Evolutionary conservation across 2,888 invertebrate genomes (phyloP).

Genomic region (Parnassius apollo): DNA sequence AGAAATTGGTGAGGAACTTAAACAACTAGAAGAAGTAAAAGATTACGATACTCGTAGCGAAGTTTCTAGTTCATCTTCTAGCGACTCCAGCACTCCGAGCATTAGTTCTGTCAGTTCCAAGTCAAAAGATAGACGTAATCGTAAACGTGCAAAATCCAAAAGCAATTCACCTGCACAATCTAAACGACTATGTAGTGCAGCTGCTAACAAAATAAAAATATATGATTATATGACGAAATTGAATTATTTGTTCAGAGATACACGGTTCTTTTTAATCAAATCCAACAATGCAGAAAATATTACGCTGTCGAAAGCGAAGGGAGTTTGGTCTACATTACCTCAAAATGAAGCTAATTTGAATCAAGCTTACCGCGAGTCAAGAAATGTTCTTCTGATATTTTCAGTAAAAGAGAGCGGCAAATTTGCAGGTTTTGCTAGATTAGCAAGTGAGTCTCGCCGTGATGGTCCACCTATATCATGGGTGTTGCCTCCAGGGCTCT

Average conservation of each 20-base stretch:
- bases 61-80: constrained; percentile 90
- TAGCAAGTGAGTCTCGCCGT: constrained; percentile 93
- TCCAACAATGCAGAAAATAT: constrained; percentile 99
- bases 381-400: constrained; percentile 97
- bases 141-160: constrained; percentile 77
- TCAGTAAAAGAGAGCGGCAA: constrained; percentile 99
- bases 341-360: constrained; percentile 98
- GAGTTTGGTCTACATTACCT: constrained; percentile 98
- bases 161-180: constrained; percentile 66
- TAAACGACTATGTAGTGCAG: constrained; percentile 59
- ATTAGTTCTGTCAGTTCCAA: constrained; percentile 89
- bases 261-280: constrained; percentile 97
- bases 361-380: constrained; percentile 94
- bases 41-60: constrained; percentile 93
- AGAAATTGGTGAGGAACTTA: constrained; percentile 90
- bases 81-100: constrained; percentile 86
- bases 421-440: constrained; percentile 95
- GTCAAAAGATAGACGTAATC: constrained; percentile 81
- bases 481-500: constrained; percentile 96
- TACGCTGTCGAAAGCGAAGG: constrained; percentile 95
- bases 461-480: constrained; percentile 95
- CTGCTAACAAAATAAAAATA: constrained; percentile 79
- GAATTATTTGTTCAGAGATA: constrained; percentile 96
- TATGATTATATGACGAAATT: constrained; percentile 94
- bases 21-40: constrained; percentile 87